Conservation (phyloP, 1,140 invertebrate species). For the Adoxophyes honmai region DNA sequence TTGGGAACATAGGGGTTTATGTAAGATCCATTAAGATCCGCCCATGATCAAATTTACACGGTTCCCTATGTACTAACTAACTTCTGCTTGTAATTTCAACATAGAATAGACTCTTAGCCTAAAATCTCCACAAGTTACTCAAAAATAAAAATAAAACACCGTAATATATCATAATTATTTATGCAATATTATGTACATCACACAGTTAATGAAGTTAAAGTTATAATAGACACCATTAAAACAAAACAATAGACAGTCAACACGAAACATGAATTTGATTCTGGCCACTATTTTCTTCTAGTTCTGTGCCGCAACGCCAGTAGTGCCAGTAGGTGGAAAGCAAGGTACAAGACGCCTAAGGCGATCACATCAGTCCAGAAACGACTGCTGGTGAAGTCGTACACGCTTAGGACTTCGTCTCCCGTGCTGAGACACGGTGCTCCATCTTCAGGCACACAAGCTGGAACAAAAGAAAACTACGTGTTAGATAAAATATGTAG, state of each 20-base stretch:
- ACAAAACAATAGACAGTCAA: conserved; percentile 6
- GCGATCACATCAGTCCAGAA: conserved; percentile 81
- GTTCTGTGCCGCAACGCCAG: conserved; percentile 81
- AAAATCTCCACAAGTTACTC: too few species aligned
- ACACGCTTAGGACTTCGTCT: conserved; percentile 83
- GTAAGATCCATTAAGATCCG: too few species aligned
- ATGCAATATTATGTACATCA: conserved; percentile 28
- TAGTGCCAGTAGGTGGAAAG: conserved; percentile 84
- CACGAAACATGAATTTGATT: background rate
- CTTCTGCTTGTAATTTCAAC: too few species aligned
- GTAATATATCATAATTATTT: background rate
- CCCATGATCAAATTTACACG: too few species aligned
- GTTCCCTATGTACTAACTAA: too few species aligned
- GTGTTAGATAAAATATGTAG: too few species aligned
- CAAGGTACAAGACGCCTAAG: conserved; percentile 81
- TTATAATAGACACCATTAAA: conserved; percentile 26
- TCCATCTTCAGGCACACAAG: conserved; percentile 79
- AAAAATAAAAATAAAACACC: background rate
- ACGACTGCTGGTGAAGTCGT: conserved; percentile 83
- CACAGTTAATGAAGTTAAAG: conserved; percentile 17
- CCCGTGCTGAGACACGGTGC: conserved; percentile 86
- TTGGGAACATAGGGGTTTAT: too few species aligned
- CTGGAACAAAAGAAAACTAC: conserved; percentile 78
- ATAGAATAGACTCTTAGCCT: too few species aligned
- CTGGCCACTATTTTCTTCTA: conserved; percentile 76